Evolutionary conservation across 2,113 vertebrate species (phyloP), one percentile per base, ranked within the genome.

Genomic region (Brachyhypopomus gauderio): DNA sequence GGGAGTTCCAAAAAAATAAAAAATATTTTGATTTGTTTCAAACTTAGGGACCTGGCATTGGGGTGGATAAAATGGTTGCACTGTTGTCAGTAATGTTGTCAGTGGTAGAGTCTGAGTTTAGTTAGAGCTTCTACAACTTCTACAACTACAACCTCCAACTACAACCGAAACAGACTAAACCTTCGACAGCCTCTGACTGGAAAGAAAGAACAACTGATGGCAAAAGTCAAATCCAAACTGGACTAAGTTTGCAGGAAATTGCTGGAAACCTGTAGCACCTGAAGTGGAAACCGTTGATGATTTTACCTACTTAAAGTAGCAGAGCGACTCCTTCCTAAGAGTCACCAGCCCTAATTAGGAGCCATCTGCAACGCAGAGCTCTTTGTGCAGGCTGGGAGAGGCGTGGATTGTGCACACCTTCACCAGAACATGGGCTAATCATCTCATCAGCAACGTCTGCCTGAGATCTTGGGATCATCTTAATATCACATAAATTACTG

Each of bases 341-440:
- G 60, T 74, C 71, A 66, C 27, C 34, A n/a, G 71, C 25, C 30
- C 45, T 80, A 80, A 80, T 80, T 80, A 74, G 78, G 70, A 64
- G 59, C 78, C 78, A 16, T 45, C 63, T 79, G 77, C 69, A 80
- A 80, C 64, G 69, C 11, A 63, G 58, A 56, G 19, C 64, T 22
- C 70, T 63, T 73, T 73, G 22, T 34, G 74, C 45, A 36, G 5
- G 9, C 69, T 11, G n/a, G n/a, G 58, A 72, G 56, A 66, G 25
- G 66, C 59, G 30, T n/a, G n/a, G 52, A 67, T 67, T 67, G 22
- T 23, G 27, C 34, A 25, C 71, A 71, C 25, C 60, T 41, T 67
- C 55, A 64, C 45, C 36, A 34, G 45, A 80, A 74, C 71, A 80
- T 30, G n/a, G 48, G 22, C 60, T 74, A 80, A 74, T 80, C 74